Conservation (phyloP, 2,113 vertebrate species). For the Balaeniceps rex region DNA sequence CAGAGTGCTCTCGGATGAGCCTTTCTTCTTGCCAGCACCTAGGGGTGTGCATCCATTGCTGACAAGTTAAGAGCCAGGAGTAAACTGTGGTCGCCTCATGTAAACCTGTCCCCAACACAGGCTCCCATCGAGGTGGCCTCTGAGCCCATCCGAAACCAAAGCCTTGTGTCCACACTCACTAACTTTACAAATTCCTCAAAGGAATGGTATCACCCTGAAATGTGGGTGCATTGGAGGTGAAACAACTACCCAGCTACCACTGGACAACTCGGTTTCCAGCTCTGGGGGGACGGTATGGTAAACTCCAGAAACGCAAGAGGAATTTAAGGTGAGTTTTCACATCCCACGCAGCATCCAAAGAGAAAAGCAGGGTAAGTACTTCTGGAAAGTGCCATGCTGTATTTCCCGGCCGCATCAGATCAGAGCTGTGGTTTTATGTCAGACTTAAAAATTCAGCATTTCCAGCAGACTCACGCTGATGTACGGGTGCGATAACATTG, state of each 20-base stretch:
- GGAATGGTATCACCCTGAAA: not conserved
- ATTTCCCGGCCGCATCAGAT: not conserved
- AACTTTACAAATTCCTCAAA: not conserved
- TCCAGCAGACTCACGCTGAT: slow-evolving; percentile 20
- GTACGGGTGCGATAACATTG: not conserved
- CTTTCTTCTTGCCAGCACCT: not conserved
- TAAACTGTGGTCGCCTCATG: not conserved
- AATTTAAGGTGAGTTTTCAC: slow-evolving; percentile 1
- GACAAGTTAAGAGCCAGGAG: not conserved
- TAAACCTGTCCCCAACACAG: not conserved
- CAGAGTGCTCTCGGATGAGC: not conserved
- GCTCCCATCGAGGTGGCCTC: not conserved
- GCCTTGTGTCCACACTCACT: not conserved
- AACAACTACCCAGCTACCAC: not conserved
- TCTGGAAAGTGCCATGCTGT: not conserved
- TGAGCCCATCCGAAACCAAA: not conserved
- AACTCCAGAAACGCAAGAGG: not conserved
- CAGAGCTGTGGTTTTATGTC: not conserved
- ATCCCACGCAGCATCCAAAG: not conserved
- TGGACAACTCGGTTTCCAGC: not conserved
- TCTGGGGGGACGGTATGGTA: not conserved
- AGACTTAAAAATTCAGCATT: not conserved
- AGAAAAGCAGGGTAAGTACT: not conserved
- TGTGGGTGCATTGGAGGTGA: not conserved
- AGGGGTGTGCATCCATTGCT: not conserved